Conservation (phyloP, 1,140 invertebrate species). For the Drosophila takahashii region DNA sequence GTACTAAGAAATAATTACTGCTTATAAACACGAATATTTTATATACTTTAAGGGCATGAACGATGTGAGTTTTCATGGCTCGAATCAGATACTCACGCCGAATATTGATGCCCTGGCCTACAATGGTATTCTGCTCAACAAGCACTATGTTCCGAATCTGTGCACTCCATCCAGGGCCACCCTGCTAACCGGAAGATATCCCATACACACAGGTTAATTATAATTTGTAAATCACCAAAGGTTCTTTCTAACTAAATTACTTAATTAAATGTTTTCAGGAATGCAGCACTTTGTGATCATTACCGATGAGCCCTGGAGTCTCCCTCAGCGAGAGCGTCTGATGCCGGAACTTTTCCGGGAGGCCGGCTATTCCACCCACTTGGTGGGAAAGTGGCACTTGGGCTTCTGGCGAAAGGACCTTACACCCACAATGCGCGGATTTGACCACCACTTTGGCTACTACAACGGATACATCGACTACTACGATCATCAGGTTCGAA, state of each 20-base stretch:
- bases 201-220: conserved; percentile 90
- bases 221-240: too few species aligned
- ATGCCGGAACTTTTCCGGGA: conserved; percentile 91
- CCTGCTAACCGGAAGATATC: conserved; percentile 93
- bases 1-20: background rate
- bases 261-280: conserved; percentile 85
- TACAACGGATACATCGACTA: conserved; percentile 94
- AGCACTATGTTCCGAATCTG: conserved; percentile 90
- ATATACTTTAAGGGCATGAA: conserved; percentile 92
- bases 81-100: conserved; percentile 92
- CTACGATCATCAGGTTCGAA: conserved; percentile 89
- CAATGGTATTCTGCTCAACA: conserved; percentile 91
- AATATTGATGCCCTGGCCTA: conserved; percentile 94
- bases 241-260: background rate
- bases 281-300: conserved; percentile 92
- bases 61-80: conserved; percentile 96
- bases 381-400: conserved; percentile 96
- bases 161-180: conserved; percentile 92
- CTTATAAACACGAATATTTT: background rate
- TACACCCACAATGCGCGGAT: conserved; percentile 92
- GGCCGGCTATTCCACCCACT: conserved; percentile 91
- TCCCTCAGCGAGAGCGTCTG: conserved; percentile 90
- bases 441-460: conserved; percentile 93
- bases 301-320: conserved; percentile 90
- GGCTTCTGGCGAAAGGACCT: conserved; percentile 90